These are phyloP conservation scores for Catostomus latipinnis DNA, from an alignment of 2,797 vertebrate genomes.

Conservation along the genomic window DNA sequence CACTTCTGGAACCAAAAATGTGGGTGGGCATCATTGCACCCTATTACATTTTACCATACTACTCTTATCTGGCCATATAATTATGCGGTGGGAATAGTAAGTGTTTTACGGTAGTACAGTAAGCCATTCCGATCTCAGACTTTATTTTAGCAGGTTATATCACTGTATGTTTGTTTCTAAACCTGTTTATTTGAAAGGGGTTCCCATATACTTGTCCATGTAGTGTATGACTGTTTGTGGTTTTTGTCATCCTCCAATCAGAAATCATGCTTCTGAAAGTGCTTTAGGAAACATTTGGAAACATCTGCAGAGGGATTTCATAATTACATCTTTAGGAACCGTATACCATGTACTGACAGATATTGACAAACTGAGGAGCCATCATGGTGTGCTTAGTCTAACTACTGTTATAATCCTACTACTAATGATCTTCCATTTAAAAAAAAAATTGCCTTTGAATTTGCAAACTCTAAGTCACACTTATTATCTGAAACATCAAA, in stretches of 20 bases:
- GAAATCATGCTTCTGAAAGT: background rate
- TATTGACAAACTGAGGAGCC: slow-evolving; percentile 7
- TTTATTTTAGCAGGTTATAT: no score
- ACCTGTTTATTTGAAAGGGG: background rate
- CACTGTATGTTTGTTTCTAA: no score
- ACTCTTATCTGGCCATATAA: no score
- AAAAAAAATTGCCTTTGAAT: slow-evolving; percentile 34
- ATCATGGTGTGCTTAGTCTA: background rate
- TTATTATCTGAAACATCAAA: slow-evolving; percentile 57
- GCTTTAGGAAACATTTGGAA: background rate
- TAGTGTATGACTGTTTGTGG: background rate
- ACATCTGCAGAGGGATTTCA: background rate
- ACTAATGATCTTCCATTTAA: slow-evolving; percentile 50
- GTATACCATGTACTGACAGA: background rate
- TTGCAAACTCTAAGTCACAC: slow-evolving; percentile 4
- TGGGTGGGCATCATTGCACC: no score
- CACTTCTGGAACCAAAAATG: no score
- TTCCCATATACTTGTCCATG: slow-evolving; percentile 4
- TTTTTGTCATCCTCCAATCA: slow-evolving; percentile 2
- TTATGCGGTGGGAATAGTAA: no score
- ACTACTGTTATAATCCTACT: slow-evolving; percentile 48
- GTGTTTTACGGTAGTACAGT: no score
- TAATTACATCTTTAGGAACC: slow-evolving; percentile 1
- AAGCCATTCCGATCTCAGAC: no score
- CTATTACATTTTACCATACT: no score